A percentile compares a stretch with the other conserved stretches of the same genome.
phyloP scores from a whole-genome alignment of 2,113 vertebrate genomes.

The Hystrix cristata region DNA sequence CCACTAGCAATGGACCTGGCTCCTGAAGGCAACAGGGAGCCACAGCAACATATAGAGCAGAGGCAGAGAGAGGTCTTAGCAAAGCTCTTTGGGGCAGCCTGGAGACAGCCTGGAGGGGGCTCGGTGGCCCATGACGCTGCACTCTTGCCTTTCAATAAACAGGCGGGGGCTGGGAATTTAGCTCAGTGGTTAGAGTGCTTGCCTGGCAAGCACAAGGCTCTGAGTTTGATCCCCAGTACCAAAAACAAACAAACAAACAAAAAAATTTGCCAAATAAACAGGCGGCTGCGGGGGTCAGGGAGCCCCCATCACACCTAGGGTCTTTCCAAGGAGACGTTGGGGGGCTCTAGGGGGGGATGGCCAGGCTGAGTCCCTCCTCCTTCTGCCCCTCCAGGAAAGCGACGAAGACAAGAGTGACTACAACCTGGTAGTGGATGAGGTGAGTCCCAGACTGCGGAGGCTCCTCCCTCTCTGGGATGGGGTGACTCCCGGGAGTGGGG shows the following conservation, averaged over 20 bases:
- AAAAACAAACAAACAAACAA: no score
- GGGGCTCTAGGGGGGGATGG: not conserved
- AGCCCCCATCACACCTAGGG: not conserved
- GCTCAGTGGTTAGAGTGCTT: no score
- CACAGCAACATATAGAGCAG: not conserved
- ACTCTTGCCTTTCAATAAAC: no score
- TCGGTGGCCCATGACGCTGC: no score
- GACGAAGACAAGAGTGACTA: constrained; percentile 88
- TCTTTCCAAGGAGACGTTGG: not conserved
- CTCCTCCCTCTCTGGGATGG: not conserved
- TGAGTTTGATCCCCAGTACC: no score
- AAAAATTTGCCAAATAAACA: no score
- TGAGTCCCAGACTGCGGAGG: constrained; percentile 39
- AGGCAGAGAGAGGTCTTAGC: not conserved
- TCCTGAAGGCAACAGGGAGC: not conserved
- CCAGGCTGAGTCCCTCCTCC: not conserved
- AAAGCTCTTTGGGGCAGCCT: not conserved
- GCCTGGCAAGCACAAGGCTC: no score
- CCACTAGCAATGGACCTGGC: not conserved
- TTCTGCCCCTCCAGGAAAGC: constrained; percentile 82
- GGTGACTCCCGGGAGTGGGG: not conserved
- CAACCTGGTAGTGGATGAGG: constrained; percentile 90
- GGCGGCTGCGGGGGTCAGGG: not conserved
- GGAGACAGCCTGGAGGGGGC: not conserved
- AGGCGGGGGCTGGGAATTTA: no score